Conservation (phyloP, 2,888 invertebrate genomes). For the Melinaea menophilus region DNA sequence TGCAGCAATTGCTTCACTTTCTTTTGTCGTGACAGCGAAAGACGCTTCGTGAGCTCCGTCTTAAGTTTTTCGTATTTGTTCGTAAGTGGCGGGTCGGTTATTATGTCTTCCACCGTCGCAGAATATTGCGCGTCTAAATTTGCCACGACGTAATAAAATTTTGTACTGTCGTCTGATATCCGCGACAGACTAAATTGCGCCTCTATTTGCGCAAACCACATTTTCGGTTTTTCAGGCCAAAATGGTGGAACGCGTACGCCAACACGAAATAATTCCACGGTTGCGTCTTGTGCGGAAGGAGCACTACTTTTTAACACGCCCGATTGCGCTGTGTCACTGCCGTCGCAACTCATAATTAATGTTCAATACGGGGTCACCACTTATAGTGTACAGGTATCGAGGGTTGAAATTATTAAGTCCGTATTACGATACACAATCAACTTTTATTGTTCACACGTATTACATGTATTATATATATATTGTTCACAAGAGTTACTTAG, state of each 20-base stretch:
- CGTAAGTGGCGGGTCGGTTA: background rate
- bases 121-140: conserved; percentile 8
- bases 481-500: too few species aligned
- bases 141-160: conserved; percentile 8
- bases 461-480: too few species aligned
- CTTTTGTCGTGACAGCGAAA: conserved; percentile 7
- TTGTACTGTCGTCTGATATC: conserved; percentile 20
- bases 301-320: conserved; percentile 1
- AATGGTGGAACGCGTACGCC: conserved; percentile 9
- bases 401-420: too few species aligned
- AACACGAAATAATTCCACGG: conserved; percentile 5
- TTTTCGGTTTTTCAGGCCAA: background rate
- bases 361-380: too few species aligned
- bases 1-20: background rate
- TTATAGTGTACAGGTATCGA: too few species aligned
- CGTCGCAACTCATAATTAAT: conserved; percentile 5
- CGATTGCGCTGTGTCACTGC: conserved; percentile 6
- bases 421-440: too few species aligned
- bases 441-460: too few species aligned
- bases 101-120: background rate
- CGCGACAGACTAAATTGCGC: conserved; percentile 14
- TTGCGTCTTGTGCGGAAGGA: background rate
- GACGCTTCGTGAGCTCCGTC: conserved; percentile 10
- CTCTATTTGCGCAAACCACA: too few species aligned
- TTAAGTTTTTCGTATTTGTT: conserved; percentile 5